These are phyloP conservation scores for Tenthredo amoena DNA, from an alignment of 2,888 invertebrate species.

Conservation along the genomic window DNA sequence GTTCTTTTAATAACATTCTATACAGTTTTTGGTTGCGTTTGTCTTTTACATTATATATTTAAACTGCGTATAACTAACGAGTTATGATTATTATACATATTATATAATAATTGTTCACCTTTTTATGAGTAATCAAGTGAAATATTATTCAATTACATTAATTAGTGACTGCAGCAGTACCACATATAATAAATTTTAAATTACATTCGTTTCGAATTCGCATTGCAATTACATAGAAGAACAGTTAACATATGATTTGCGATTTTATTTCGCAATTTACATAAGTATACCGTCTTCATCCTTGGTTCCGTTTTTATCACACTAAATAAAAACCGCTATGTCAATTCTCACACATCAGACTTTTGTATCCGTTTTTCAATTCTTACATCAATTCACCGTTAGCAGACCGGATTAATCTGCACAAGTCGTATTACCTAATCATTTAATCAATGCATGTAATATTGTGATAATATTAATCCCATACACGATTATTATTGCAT, in stretches of 20 bases:
- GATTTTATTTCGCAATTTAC: not conserved
- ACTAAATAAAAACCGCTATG: conserved; percentile 9
- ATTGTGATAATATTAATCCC: not conserved
- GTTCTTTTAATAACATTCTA: conserved; percentile 57
- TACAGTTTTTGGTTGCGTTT: conserved; percentile 62
- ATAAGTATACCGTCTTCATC: not conserved
- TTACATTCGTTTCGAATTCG: conserved; percentile 18
- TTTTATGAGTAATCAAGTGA: conserved; percentile 4
- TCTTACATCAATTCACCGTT: not conserved
- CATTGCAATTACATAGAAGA: not conserved
- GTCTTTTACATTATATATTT: conserved; percentile 33
- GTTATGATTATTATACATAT: not conserved
- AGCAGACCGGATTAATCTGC: not conserved
- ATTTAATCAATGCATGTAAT: not conserved
- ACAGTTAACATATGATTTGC: not conserved
- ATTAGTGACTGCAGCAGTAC: conserved; percentile 18
- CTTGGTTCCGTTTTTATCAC: not conserved
- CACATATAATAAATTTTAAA: not conserved
- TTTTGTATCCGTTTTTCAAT: not conserved
- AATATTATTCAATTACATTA: not conserved
- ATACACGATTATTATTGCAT: conserved; percentile 9
- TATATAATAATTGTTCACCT: conserved; percentile 26
- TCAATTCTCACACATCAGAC: conserved; percentile 36
- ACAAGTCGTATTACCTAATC: not conserved
- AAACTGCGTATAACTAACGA: conserved; percentile 28